Base-by-base conservation (phyloP, 1,140 invertebrate species). In the Piezodorus guildinii region DNA sequence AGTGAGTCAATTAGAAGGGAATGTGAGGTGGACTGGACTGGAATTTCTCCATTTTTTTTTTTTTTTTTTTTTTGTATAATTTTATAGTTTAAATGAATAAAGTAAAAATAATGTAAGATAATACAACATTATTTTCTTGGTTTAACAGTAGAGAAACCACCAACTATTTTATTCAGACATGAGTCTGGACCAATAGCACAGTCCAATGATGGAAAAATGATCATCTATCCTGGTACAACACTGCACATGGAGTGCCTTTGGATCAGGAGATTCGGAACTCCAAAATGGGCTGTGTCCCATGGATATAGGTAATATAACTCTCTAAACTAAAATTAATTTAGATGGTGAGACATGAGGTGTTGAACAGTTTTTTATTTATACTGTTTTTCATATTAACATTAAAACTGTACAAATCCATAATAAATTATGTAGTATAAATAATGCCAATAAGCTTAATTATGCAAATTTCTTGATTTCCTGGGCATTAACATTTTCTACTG, bases 201-300 rank as follows among this genome's bases (percentile, higher is more conserved):
- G 75, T 90, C 85, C 62, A 91, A 89, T 69, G 86, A 91, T 68
- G 89, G 89, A 3, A 86, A 87, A 65, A 74, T 92, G 17, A 82
- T 93, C 46, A 86, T 92, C 0, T 91, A 89, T 74, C 89, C 89
- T 1, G 88, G 88, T 1, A 88, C 88, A 0, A 86, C 87, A 6
- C 74, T 92, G 23, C 87, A 91, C 71, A 87, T 92, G 83, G 89
- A 91, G 73, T 92, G 90, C 69, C 74, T 91, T 4, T 92, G 88
- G 86, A 87, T 89, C 73, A 77, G 88, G 63, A 79, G 87, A 62
- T 90, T 89, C 68, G 89, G 88, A 0, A 85, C 85, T 68, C 90
- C 90, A 0, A 87, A 87, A 72, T 91, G 89, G 89, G 85, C 83
- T 67, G 81, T 87, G 64, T 86, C 82, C 56, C 85, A 87, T 69